Evolutionary conservation across 2,888 invertebrate genomes (phyloP).

Genomic region (Dryadula phaetusa): DNA sequence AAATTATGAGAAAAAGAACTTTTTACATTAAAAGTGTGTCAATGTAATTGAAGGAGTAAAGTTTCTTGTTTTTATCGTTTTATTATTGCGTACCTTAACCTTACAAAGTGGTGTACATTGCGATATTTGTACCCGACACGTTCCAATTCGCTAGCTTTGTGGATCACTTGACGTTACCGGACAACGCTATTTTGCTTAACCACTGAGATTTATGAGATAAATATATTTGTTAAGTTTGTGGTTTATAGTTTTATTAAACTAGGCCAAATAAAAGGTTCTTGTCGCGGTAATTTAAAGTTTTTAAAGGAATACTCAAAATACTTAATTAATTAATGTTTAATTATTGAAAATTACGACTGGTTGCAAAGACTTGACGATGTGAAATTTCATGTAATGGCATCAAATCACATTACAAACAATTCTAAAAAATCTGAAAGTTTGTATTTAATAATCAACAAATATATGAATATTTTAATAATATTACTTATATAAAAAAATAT

Average conservation of each 20-base stretch:
- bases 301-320: not conserved
- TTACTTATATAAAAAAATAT: too few relatives aligned
- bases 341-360: too few relatives aligned
- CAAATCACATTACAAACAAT: too few relatives aligned
- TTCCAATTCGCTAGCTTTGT: constrained; percentile 45
- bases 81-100: constrained; percentile 42
- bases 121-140: constrained; percentile 45
- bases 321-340: too few relatives aligned
- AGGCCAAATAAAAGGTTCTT: not conserved
- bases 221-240: not conserved
- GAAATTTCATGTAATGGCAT: too few relatives aligned
- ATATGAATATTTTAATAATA: too few relatives aligned
- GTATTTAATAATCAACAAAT: too few relatives aligned
- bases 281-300: not conserved
- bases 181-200: constrained; percentile 30
- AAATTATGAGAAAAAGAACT: not conserved
- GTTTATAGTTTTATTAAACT: not conserved
- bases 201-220: constrained; percentile 24
- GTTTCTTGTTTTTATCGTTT: constrained; percentile 29
- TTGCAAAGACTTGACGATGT: too few relatives aligned
- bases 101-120: constrained; percentile 41
- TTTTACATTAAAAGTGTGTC: constrained; percentile 29
- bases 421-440: too few relatives aligned
- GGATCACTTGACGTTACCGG: constrained; percentile 39
- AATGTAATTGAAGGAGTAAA: constrained; percentile 35